Base-by-base conservation (phyloP, 2,797 vertebrate genomes). In the Microcaecilia unicolor region DNA sequence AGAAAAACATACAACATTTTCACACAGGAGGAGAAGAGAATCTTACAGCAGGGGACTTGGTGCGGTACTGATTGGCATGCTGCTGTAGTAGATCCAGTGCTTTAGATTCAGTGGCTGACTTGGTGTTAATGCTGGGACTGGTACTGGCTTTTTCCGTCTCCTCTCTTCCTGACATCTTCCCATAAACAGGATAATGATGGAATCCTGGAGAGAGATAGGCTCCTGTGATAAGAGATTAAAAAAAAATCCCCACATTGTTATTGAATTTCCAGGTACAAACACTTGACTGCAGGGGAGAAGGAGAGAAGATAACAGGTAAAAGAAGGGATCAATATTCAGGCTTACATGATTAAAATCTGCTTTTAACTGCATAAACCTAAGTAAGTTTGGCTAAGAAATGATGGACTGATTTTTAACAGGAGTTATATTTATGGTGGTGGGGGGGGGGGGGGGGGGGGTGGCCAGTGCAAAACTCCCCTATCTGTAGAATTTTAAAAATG, bases 171-270 rank as follows among this genome's bases (percentile, higher is more conserved):
- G 94, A 90, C 15, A 97, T 91, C 78, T 98, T 97, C 47, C 94
- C 93, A 45, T 98, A 98, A 54, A 98, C 82, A 46, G 94, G 93
- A 67, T 97, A 98, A 75, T 98, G 94, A 76, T 97, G 94, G 83
- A 93, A 98, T 64, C 94, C 94, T 80, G 75, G 82, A 39, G 84
- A 85, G 29, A 86, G 80, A 58, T 85, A 86, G 58, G 81, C 76
- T 33, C 84, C 84, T 86, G 70, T 17, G 48, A 61, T 51, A 58
- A 72, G 64, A 72, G 57, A 69, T 61, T n/a, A n/a, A n/a, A n/a
- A n/a, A n/a, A n/a, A 55, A 65, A 74, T 76, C 39, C 57, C 16
- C 41, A 49, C 8, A 50, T 67, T 41, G 37, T 65, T 60, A 65
- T 1, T 19, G 31, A 22, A 6, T 13, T 11, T 25, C 5, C 14